These are phyloP conservation scores for Vombatus ursinus DNA, from an alignment of 2,113 vertebrate species.

Conservation along the genomic window DNA sequence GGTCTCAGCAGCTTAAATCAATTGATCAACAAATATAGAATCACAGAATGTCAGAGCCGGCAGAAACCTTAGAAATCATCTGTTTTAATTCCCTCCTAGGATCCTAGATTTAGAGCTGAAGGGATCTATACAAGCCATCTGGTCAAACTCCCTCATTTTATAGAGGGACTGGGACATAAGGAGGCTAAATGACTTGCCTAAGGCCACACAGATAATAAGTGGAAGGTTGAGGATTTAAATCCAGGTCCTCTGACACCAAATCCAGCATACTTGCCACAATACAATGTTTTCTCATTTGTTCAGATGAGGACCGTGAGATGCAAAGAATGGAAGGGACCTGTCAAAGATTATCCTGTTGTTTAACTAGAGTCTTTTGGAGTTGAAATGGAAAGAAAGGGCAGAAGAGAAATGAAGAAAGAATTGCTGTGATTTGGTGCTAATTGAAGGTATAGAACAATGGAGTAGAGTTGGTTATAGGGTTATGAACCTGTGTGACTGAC, in stretches of 20 bases:
- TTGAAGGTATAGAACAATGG: neutral
- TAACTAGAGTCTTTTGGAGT: neutral
- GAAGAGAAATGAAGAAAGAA: neutral
- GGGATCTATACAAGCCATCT: neutral
- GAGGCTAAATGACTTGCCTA: slow-evolving; percentile 1
- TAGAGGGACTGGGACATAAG: slow-evolving; percentile 1
- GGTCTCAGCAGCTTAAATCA: neutral
- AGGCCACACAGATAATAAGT: neutral
- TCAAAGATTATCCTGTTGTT: neutral
- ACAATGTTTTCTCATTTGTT: neutral
- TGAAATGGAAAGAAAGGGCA: neutral
- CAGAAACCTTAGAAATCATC: neutral
- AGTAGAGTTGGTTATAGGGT: neutral
- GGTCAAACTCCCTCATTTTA: neutral
- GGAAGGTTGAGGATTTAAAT: neutral
- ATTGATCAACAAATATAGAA: neutral
- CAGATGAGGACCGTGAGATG: neutral
- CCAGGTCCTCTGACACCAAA: neutral
- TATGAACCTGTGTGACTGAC: neutral
- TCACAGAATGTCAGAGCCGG: neutral
- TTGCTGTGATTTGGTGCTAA: neutral
- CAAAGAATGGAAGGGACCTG: neutral
- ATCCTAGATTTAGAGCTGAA: neutral
- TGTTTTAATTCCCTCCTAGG: neutral
- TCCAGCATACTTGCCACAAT: neutral